These are phyloP conservation scores for Piezodorus guildinii DNA, from an alignment of 1,140 invertebrate genomes.

Conservation along the genomic window DNA sequence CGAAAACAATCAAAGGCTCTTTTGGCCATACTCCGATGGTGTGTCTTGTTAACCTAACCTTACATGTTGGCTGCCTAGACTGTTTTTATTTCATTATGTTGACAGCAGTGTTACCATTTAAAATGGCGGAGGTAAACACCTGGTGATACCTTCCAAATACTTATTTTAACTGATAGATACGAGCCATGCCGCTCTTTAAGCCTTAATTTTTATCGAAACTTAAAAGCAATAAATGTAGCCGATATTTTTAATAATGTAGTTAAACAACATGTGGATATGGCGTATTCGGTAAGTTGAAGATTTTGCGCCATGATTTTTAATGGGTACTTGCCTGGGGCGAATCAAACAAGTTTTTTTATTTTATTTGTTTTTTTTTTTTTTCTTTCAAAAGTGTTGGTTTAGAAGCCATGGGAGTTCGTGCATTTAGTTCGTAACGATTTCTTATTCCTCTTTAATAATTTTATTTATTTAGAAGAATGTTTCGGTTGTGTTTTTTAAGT, in stretches of 20 bases:
- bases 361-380: conserved; percentile 12
- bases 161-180: neutral
- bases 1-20: neutral
- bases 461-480: neutral
- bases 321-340: conserved; percentile 1
- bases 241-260: conserved; percentile 9
- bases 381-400: neutral
- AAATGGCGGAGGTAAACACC: conserved; percentile 15
- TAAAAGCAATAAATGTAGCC: conserved; percentile 1
- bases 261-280: conserved; percentile 4
- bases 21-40: neutral
- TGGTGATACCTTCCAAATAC: conserved; percentile 16
- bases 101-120: conserved; percentile 11
- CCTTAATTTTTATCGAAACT: conserved; percentile 1
- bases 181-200: neutral
- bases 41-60: too few relatives aligned
- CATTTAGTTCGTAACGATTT: neutral
- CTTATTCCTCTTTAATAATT: neutral
- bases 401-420: neutral
- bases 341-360: conserved; percentile 15
- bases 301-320: conserved; percentile 14
- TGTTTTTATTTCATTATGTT: conserved; percentile 10
- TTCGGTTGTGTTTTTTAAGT: neutral
- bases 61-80: too few relatives aligned
- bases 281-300: conserved; percentile 12